These are phyloP conservation scores for Motacilla alba DNA, from an alignment of 2,113 vertebrate genomes.

Conservation along the genomic window DNA sequence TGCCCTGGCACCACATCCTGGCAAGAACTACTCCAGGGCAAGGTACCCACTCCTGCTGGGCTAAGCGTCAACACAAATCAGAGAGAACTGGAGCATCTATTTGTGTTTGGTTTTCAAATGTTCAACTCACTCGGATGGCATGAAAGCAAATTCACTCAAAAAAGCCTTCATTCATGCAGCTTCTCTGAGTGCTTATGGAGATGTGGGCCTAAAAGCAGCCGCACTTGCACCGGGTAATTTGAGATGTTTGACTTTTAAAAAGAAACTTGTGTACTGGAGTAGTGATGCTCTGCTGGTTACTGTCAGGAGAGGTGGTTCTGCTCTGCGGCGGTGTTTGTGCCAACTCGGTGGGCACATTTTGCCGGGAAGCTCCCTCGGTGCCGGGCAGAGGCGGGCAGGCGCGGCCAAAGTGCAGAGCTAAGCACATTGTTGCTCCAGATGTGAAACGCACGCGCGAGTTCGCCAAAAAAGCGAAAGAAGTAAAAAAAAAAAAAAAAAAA, in stretches of 20 bases:
- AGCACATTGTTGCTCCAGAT: slow-evolving; percentile 29
- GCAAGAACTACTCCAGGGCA: not conserved
- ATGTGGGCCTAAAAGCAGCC: not conserved
- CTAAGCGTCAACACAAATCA: not conserved
- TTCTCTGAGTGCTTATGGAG: not conserved
- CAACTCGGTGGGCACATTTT: rapidly evolving
- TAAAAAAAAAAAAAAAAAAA: not conserved
- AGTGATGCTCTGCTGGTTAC: not conserved
- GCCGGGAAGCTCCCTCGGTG: not conserved
- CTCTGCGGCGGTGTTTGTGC: not conserved
- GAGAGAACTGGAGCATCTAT: not conserved
- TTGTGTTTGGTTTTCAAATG: not conserved
- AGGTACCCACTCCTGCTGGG: not conserved
- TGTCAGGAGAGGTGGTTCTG: not conserved
- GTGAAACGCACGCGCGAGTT: not conserved
- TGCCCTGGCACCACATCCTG: not conserved
- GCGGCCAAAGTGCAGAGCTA: not conserved
- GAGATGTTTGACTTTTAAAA: not conserved
- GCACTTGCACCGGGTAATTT: not conserved
- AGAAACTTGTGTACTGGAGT: not conserved
- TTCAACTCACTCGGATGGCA: not conserved
- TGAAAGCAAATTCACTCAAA: not conserved
- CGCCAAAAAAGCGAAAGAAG: not conserved
- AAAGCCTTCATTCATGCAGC: not conserved
- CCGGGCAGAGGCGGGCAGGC: not conserved